These are phyloP conservation scores for Apolygus lucorum DNA, from an alignment of 1,140 invertebrate species.

Conservation along the genomic window DNA sequence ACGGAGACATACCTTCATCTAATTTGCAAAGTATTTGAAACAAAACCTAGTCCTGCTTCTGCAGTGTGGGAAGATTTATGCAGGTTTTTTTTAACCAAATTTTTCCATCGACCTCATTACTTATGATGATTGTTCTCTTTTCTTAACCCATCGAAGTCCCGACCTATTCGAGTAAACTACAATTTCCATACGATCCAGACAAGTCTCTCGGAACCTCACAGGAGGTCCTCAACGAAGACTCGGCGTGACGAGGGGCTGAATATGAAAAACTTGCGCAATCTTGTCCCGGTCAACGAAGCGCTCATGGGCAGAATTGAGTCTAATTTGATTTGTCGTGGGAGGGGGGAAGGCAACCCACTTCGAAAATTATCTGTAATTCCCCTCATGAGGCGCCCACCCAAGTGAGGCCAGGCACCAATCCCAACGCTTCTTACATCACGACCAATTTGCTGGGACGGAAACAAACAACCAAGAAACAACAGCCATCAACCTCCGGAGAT, in stretches of 20 bases:
- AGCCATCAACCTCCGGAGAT: slow-evolving; percentile 7
- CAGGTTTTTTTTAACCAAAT: too few species aligned
- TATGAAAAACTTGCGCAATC: slow-evolving; percentile 9
- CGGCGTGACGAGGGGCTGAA: background rate
- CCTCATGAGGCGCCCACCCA: slow-evolving; percentile 15
- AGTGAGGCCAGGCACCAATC: slow-evolving; percentile 12
- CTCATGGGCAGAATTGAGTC: slow-evolving; percentile 10
- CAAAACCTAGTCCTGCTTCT: too few species aligned
- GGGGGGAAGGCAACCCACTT: slow-evolving; percentile 8
- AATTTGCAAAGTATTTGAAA: too few species aligned
- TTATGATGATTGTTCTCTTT: too few species aligned
- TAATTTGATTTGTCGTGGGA: slow-evolving; percentile 2
- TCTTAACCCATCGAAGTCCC: too few species aligned
- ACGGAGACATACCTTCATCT: too few species aligned
- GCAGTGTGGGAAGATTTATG: too few species aligned
- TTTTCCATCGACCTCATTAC: too few species aligned
- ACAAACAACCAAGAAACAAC: background rate
- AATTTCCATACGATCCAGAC: too few species aligned
- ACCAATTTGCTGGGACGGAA: background rate
- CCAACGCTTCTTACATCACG: slow-evolving; percentile 15
- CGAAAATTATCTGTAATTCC: slow-evolving; percentile 11
- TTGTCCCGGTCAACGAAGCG: background rate
- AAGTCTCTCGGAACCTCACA: too few species aligned
- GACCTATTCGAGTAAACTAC: too few species aligned
- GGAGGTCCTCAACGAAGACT: too few species aligned